Evolutionary conservation across 2,888 invertebrate species (phyloP), one percentile per base, ranked within the genome.

Genomic region (Schrankia costaestrigalis): DNA sequence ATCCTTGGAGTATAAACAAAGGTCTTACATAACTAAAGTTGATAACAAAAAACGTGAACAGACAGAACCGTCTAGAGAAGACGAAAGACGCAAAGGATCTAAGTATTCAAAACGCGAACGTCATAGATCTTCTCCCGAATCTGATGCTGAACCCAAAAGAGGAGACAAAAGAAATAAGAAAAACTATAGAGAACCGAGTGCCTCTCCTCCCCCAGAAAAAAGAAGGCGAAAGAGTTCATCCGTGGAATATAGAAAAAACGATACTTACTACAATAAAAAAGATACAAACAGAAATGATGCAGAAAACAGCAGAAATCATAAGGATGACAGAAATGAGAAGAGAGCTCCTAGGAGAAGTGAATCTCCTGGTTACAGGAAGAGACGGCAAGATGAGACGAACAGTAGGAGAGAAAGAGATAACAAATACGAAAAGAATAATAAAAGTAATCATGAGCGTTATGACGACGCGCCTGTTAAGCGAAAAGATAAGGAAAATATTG

Each of bases 201-300:
- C 51, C 0, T 82, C 85, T 0, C 79, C 83, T 0, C 73, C 73
- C 2, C 80, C 81, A 0, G 79, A 78, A 11, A 85, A 82, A 43
- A 69, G 69, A 42, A 65, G 79, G 1, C 71, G 76, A 1, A 71
- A 56, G 31, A 84, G 82, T 32, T 61, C 69, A 1, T 76, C 82
- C 0, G 60, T 61, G 1, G 75, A 76, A 3, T 64, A 61, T 23
- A 57, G 40, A 21, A 54, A 49, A 23, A 49, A 46, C 42, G 51
- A 55, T n/a, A 52, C 46, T 26, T 52, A 57, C 10, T 52, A 51
- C 26, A 64, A 46, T 32, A 56, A 36, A 28, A 60, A 53, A 35
- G 54, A 60, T 22, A 31, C 38, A 14, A 43, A 30, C 6, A 47
- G 36, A 42, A 56, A 46, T 26, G 59, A 70, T 2, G 63, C 64